Base-by-base conservation (phyloP, 2,113 vertebrate genomes). In the Aleadryas rufinucha region DNA sequence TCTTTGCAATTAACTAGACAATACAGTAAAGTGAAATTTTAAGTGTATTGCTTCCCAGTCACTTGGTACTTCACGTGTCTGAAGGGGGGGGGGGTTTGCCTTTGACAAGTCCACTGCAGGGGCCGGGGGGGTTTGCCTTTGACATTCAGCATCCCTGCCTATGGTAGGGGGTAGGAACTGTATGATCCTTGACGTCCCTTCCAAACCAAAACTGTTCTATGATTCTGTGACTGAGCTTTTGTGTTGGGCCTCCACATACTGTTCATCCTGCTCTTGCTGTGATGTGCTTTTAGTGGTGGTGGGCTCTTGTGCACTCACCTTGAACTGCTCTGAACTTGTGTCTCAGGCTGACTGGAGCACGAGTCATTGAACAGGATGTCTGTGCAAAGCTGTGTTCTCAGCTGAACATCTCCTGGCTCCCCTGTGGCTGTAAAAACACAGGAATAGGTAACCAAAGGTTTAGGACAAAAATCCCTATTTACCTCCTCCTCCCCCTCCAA, bases 291-390 rank as follows among this genome's bases (percentile, higher is more conserved):
- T 27, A 24, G 23, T 28, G 14, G 19, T 47, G 35, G 17, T 52
- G 3, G 2, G 19, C 21, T 61, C 45, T 30, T 65, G 35, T 41
- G 49, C 53, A 17, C 10, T 56, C 28, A 9, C 18, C 54, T 39
- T 68, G 71, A 65, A 28, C 30, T 2, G 1, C 33, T 61, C 16
- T 53, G 35, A 83, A 6, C n/a, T 56, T 37, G 22, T 2, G 0
- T 59, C 52, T 45, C 35, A 27, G 44, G 10, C 56, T 75, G 59
- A 53, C 19, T 47, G 57, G 31, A 65, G 31, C 35, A 18, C 0
- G 1, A n/a, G 41, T 6, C 0, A 0, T n/a, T 53, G 44, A 47
- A 26, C 0, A 1, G 37, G n/a, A 57, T 16, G 6, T n/a, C 21
- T 56, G 17, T 50, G 30, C 50, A 92, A 68, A 90, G n/a, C 37